Evolutionary conservation across 2,888 invertebrate species (phyloP).

Genomic region (Papilio elwesi): DNA sequence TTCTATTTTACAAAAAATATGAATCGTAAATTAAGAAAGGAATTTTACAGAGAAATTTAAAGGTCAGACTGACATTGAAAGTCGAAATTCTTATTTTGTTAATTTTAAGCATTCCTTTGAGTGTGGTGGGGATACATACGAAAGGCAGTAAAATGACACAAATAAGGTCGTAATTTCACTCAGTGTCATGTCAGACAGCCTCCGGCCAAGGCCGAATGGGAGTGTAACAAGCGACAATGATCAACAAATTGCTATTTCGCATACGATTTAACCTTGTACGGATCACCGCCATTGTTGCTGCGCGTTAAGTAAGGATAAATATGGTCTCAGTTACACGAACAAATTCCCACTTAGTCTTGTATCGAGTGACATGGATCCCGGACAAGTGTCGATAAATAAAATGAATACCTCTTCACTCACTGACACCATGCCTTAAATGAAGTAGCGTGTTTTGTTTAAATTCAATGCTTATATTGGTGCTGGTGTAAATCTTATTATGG

Average conservation of each 20-base stretch:
- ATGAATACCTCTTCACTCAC: constrained; percentile 47
- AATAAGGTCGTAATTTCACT: constrained; percentile 22
- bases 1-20: neutral
- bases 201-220: constrained; percentile 43
- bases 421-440: constrained; percentile 46
- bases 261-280: constrained; percentile 51
- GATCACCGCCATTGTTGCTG: constrained; percentile 51
- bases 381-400: constrained; percentile 47
- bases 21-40: neutral
- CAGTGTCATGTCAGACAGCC: constrained; percentile 7
- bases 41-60: neutral
- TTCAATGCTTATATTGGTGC: constrained; percentile 48
- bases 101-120: neutral
- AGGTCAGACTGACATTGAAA: neutral
- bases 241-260: constrained; percentile 49
- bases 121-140: neutral
- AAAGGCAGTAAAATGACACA: constrained; percentile 4
- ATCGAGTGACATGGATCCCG: constrained; percentile 48
- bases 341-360: constrained; percentile 51
- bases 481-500: neutral
- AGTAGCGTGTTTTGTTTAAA: constrained; percentile 43
- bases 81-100: neutral
- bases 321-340: constrained; percentile 50
- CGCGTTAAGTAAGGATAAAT: constrained; percentile 52
- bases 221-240: constrained; percentile 45